These are phyloP conservation scores for Actinia equina DNA, from an alignment of 64 coral and sea anemone genomes.

Conservation along the genomic window DNA sequence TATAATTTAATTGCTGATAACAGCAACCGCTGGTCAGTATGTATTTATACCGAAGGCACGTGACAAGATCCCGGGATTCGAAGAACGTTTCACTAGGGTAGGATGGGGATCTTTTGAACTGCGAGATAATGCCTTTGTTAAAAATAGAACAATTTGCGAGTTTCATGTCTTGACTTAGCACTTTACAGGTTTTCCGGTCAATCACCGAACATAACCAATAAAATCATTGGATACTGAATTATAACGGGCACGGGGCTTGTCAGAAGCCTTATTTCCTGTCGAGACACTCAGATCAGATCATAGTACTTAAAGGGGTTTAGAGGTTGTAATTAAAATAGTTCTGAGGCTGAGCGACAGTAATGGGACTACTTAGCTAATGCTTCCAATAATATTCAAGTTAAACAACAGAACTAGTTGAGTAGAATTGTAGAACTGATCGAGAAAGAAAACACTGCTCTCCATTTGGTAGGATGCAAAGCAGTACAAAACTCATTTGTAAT, in stretches of 20 bases:
- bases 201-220: neutral
- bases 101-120: neutral
- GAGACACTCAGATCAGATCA: constrained; percentile 21
- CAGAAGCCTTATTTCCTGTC: constrained; percentile 13
- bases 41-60: neutral
- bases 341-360: neutral
- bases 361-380: neutral
- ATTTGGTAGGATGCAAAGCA: too few relatives aligned
- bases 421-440: too few relatives aligned
- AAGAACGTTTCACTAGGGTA: neutral
- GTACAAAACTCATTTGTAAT: neutral
- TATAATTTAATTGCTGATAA: too few relatives aligned
- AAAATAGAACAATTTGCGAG: neutral
- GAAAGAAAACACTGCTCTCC: too few relatives aligned
- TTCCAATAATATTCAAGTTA: neutral
- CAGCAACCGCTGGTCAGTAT: too few relatives aligned
- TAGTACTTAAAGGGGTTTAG: constrained; percentile 13
- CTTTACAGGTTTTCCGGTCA: constrained; percentile 7
- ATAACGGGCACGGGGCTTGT: neutral
- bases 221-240: constrained; percentile 3
- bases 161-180: neutral
- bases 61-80: neutral
- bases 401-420: neutral
- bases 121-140: neutral
- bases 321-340: constrained; percentile 13